phyloP scores from a whole-genome alignment of 2,888 invertebrate genomes.

The Harpalus rubripes region DNA sequence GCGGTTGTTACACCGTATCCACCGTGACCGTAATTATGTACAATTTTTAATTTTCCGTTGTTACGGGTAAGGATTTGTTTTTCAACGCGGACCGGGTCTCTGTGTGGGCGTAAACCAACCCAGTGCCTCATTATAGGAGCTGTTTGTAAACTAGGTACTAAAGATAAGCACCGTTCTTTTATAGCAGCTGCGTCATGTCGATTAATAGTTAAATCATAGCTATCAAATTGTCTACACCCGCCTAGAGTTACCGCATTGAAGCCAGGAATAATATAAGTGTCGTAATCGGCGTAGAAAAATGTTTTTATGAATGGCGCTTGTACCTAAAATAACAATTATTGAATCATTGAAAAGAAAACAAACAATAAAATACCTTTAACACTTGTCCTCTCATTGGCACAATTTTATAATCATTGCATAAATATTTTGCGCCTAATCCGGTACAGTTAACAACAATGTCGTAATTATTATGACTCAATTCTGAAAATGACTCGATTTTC shows the following conservation, averaged over 20 bases:
- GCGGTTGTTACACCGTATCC: slow-evolving; percentile 95
- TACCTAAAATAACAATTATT: slow-evolving; percentile 77
- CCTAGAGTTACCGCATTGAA: slow-evolving; percentile 88
- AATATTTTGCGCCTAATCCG: slow-evolving; percentile 88
- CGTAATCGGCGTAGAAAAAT: slow-evolving; percentile 91
- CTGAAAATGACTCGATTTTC: slow-evolving; percentile 81
- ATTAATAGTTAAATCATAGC: slow-evolving; percentile 84
- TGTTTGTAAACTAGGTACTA: slow-evolving; percentile 85
- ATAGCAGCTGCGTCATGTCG: slow-evolving; percentile 88
- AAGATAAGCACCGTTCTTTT: slow-evolving; percentile 86
- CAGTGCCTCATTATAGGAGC: slow-evolving; percentile 82
- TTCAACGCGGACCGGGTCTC: slow-evolving; percentile 87
- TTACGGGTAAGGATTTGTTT: slow-evolving; percentile 78
- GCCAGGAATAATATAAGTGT: slow-evolving; percentile 92
- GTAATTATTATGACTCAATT: slow-evolving; percentile 80
- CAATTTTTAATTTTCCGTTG: slow-evolving; percentile 81
- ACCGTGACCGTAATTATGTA: slow-evolving; percentile 97
- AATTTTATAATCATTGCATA: slow-evolving; percentile 87
- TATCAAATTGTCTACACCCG: slow-evolving; percentile 91
- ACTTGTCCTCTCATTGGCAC: slow-evolving; percentile 92
- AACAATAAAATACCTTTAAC: slow-evolving; percentile 80
- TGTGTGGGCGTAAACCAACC: slow-evolving; percentile 91
- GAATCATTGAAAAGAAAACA: slow-evolving; percentile 74
- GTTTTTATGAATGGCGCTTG: slow-evolving; percentile 94
- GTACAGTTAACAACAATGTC: slow-evolving; percentile 92